Evolutionary conservation across 2,888 invertebrate species (phyloP), one percentile per base, ranked within the genome.

Genomic region (Eupithecia subfuscata): DNA sequence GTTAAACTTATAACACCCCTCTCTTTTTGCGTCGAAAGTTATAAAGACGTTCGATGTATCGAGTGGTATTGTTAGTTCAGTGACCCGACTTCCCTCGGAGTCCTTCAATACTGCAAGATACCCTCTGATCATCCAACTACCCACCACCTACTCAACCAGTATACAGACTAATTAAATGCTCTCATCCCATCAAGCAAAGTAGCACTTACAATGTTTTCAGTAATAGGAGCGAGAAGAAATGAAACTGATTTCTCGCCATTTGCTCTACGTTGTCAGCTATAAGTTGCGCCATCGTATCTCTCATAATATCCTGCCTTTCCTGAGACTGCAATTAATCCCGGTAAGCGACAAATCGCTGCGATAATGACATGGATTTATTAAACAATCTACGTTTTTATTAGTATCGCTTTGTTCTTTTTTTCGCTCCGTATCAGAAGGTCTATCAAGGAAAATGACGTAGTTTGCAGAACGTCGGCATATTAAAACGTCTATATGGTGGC

Each of bases 91-190:
- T 60, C 22, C 22, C 56, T 34, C 18, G 18, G 34, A 67, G 67
- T n/a, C 22, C 40, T 40, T 67, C 12, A 12, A 34, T 67, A 22
- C 11, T 40, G 67, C 37, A 67, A 18, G 18, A 40, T 22, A 37
- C 67, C 40, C 22, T 67, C 37, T n/a, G 34, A 72, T 70, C 5
- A 68, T 68, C 34, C 14, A 72, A 69, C 71, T 71, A 64, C 64
- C 64, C 56, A 56, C 22, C 22, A 22, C 22, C 22, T 25, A 63
- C 70, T 67, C 65, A 43, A 60, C 48, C 25, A 34, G 40, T 76
- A 71, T 68, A 69, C 69, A 69, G 64, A 22, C 18, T 71, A 71
- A 74, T 71, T 69, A 63, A 76, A 71, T 52, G 56, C 30, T 71
- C 45, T 65, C 73, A 75, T 56, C 56, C 25, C 43, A 73, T 71